Base-by-base conservation (phyloP, 2,888 invertebrate species). In the Sarcophaga subvicina region DNA sequence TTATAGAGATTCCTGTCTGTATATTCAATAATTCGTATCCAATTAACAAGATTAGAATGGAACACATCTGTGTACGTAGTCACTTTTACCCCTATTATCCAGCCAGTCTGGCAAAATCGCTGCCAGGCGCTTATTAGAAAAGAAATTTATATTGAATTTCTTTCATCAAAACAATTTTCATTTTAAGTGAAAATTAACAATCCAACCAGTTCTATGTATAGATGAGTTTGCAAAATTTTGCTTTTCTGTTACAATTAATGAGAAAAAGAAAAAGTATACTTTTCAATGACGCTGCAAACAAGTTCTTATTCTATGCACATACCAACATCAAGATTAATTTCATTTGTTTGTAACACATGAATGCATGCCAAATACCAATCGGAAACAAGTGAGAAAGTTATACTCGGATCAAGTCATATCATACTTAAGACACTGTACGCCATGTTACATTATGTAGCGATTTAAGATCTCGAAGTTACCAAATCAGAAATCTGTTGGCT, bases 251-350 rank as follows among this genome's bases (percentile, higher is more conserved):
- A 59, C 54, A 66, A 27, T 66, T 59, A 22, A 22, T 14, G 2
- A 37, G 54, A 17, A 79, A 78, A 85, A 82, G 85, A 82, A 85
- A 82, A 82, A 78, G 75, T 78, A 75, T 69, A 63, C 62, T 72
- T 78, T 73, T 67, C 62, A 54, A 63, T 27, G 8, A 37, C 10
- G 17, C 54, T 5, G 2, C n/a, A 63, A 85, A 80, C 77, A 60
- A 77, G 77, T 81, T 85, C 82, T 82, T 17, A 60, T 85, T 85
- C 85, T 80, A 77, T 27, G 66, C 37, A n/a, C 20, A 45, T 10
- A 45, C 11, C 67, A 67, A 37, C 37, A 66, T n/a, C 37, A 66
- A 66, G 0, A 37, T 37, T 10, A 37, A 37, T 37, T 37, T 37
- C 10, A 37, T 37, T 37, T 22, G 22, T 37, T 37, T 37, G 37